Conservation (phyloP, 2,888 invertebrate genomes). For the Nemapogon koenigi region DNA sequence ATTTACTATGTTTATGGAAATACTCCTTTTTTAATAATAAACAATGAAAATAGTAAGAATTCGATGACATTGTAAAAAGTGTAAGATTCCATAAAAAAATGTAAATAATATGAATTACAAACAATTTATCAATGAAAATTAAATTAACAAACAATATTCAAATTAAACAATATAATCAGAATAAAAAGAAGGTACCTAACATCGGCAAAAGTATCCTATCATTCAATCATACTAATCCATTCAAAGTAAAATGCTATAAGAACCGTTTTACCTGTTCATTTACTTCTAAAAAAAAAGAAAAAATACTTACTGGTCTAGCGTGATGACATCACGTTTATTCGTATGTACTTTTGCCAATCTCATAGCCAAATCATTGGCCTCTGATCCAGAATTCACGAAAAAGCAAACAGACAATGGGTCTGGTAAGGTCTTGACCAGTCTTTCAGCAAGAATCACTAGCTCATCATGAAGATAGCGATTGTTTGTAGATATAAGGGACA, state of each 20-base stretch:
- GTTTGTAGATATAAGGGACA: constrained; percentile 92
- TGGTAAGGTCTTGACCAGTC: constrained; percentile 84
- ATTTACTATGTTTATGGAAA: background rate
- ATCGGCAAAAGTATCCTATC: background rate
- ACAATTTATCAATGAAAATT: too few relatives aligned
- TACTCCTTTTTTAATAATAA: too few relatives aligned
- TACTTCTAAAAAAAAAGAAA: too few relatives aligned
- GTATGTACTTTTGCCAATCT: constrained; percentile 90
- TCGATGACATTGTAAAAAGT: too few relatives aligned
- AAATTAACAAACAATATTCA: too few relatives aligned
- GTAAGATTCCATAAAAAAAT: too few relatives aligned
- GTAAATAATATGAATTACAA: too few relatives aligned
- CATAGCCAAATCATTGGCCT: constrained; percentile 97
- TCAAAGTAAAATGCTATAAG: background rate
- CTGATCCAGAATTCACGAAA: constrained; percentile 98
- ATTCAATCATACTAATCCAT: background rate
- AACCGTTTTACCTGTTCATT: too few relatives aligned
- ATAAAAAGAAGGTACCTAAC: background rate
- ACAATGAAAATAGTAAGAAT: too few relatives aligned
- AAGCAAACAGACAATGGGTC: constrained; percentile 88
- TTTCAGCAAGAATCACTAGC: constrained; percentile 87
- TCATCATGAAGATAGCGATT: constrained; percentile 96
- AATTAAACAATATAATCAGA: too few relatives aligned
- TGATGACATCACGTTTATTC: constrained; percentile 86
- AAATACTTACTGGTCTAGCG: constrained; percentile 92